Percentiles rank a stretch among this genome's conserved stretches.
phyloP scores from a whole-genome alignment of 2,113 vertebrate genomes.

The Gymnocephalus cernua region DNA sequence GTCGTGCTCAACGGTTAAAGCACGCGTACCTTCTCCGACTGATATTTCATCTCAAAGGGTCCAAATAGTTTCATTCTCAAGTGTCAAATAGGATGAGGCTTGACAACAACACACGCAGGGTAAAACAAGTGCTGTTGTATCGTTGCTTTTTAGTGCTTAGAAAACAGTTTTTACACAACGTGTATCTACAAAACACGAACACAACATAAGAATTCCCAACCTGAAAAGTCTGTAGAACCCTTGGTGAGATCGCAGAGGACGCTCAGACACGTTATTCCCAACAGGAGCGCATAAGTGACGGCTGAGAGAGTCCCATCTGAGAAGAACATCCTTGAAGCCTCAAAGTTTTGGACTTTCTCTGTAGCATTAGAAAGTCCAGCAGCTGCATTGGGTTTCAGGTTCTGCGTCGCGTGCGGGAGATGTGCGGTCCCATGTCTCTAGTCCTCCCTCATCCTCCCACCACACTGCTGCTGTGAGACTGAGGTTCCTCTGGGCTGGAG shows the following conservation, averaged over 20 bases:
- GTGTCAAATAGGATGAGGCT: neutral
- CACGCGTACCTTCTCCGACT: neutral
- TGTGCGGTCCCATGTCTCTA: slow-evolving; percentile 70
- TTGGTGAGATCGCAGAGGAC: slow-evolving; percentile 82
- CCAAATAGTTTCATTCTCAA: neutral
- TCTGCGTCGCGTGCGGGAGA: slow-evolving; percentile 51
- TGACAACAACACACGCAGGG: neutral
- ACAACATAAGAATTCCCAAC: slow-evolving; percentile 61
- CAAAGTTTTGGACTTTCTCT: slow-evolving; percentile 59
- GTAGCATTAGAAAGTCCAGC: slow-evolving; percentile 64
- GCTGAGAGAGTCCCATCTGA: slow-evolving; percentile 82
- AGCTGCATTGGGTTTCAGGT: slow-evolving; percentile 46
- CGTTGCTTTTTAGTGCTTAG: neutral
- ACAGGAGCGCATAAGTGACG: slow-evolving; percentile 83
- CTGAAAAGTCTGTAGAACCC: slow-evolving; percentile 88
- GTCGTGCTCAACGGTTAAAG: neutral
- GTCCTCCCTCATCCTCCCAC: slow-evolving; percentile 68
- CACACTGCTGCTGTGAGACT: slow-evolving; percentile 34
- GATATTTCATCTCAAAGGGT: neutral
- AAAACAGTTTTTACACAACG: neutral
- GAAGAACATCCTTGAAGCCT: slow-evolving; percentile 89
- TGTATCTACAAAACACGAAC: neutral
- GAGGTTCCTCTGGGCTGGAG: slow-evolving; percentile 29
- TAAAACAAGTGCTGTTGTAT: neutral
- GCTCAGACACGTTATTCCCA: slow-evolving; percentile 85